Percentiles rank a stretch among this genome's conserved stretches.
Conservation (phyloP, 2,888 invertebrate genomes). For the Acronicta aceris region DNA sequence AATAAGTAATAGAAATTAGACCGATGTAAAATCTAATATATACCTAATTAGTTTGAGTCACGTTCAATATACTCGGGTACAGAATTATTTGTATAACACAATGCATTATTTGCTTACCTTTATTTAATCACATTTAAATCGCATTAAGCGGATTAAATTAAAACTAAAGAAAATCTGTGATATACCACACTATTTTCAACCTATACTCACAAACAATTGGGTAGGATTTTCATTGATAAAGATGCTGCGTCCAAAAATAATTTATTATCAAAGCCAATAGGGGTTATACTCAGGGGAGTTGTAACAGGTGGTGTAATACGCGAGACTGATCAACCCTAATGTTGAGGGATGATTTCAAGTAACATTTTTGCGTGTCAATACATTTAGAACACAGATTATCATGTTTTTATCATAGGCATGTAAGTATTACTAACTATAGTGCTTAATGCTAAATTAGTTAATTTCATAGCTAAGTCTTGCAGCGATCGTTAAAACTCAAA, state of each 20-base stretch:
- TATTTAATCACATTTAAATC: slow-evolving; percentile 68
- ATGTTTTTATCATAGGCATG: background rate
- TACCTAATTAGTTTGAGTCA: too few species aligned
- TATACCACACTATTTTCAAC: slow-evolving; percentile 4
- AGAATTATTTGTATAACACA: slow-evolving; percentile 50
- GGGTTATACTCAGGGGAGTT: slow-evolving; percentile 58
- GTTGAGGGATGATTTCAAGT: slow-evolving; percentile 70
- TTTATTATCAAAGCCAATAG: slow-evolving; percentile 64
- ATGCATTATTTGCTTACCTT: slow-evolving; percentile 59
- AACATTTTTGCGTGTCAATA: slow-evolving; percentile 50
- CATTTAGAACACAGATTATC: slow-evolving; percentile 45
- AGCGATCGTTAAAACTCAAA: too few species aligned
- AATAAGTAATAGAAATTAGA: too few species aligned
- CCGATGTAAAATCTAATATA: too few species aligned
- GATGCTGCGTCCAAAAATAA: slow-evolving; percentile 47
- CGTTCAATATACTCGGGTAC: slow-evolving; percentile 11
- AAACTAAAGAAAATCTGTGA: slow-evolving; percentile 23
- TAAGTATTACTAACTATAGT: too few species aligned
- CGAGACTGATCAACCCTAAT: slow-evolving; percentile 74
- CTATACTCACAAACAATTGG: background rate
- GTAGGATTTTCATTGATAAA: slow-evolving; percentile 14
- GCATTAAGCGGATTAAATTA: slow-evolving; percentile 66
- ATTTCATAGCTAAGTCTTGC: too few species aligned
- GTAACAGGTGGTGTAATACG: slow-evolving; percentile 75
- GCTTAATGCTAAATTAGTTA: too few species aligned